Evolutionary conservation across 2,113 vertebrate genomes (phyloP), one percentile per base, ranked within the genome.

Genomic region (Hippopotamus amphibius): DNA sequence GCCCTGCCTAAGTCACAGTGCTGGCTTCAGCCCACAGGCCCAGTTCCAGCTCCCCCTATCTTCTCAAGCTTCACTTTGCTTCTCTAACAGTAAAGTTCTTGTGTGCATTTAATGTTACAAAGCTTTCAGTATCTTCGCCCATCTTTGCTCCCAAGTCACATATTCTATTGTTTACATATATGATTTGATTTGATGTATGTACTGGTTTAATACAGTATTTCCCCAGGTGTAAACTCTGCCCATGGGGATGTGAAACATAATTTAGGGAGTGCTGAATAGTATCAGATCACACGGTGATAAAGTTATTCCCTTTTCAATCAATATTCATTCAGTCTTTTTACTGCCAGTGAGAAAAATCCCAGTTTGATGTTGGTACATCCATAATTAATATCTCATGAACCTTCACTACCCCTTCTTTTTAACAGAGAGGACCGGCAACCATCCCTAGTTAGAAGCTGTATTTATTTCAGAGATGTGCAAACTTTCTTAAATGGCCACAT

Each of bases 331-430:
- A 21, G 16, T 59, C 81, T 88, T 88, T 69, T 87, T 66, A 88
- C 90, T 74, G 50, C 41, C 86, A 77, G 43, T 53, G 77, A 93
- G 83, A 76, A 88, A 88, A 65, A 69, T 72, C 87, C 86, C 43
- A 22, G 50, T 72, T 55, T 30, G 16, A 30, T 74, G 63, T 68
- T 33, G n/a, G 4, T 61, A 41, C 22, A 6, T n/a, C 82, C 79
- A 88, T 93, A 48, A 69, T 90, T 76, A 89, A 76, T 61, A 59
- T 1, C 5, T 87, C 37, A 6, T 13, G 14, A 88, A 24, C 12
- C 55, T 88, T 90, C 82, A 19, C 12, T 50, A 26, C 24, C 48
- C 72, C 43, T 65, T 43, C 28, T 66, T 77, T 93, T 74, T 63
- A 30, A 61, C 24, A 48, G 37, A 59, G n/a, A 33, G 9, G 81